These are phyloP conservation scores for Cricetomys ansorgei DNA, from an alignment of 2,113 vertebrate genomes.

Conservation along the genomic window DNA sequence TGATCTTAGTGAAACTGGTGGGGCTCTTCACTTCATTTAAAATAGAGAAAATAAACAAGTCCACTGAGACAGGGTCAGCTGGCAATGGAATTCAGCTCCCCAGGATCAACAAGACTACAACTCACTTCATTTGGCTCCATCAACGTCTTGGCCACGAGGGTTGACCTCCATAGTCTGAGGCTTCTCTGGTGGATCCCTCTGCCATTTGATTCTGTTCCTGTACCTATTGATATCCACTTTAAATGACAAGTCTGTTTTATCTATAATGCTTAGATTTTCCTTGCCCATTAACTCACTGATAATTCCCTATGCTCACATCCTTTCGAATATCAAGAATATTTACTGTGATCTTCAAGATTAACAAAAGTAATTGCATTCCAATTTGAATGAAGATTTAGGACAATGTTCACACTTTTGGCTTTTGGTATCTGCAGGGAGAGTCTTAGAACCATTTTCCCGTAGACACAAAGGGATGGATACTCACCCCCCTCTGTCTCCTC, in stretches of 20 bases:
- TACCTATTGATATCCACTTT: not conserved
- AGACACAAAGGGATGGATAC: not conserved
- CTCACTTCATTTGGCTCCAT: not conserved
- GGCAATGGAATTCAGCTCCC: not conserved
- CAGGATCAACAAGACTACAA: not conserved
- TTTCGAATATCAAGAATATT: not conserved
- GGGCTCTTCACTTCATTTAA: not conserved
- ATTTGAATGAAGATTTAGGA: not conserved
- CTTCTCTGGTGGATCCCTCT: not conserved
- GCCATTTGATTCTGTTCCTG: not conserved
- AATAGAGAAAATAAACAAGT: conserved; percentile 1
- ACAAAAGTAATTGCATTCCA: not conserved
- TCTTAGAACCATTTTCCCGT: not conserved
- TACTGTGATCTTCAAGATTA: not conserved
- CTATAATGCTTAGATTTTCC: not conserved
- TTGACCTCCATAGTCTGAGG: not conserved
- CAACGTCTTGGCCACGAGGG: not conserved
- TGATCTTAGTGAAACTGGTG: not conserved
- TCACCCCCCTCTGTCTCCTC: not conserved
- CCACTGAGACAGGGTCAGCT: not conserved
- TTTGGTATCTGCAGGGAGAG: not conserved
- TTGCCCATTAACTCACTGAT: not conserved
- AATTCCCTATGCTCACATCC: not conserved
- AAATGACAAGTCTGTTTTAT: not conserved
- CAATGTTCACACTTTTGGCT: not conserved